These are phyloP conservation scores for Sturmia bella DNA, from an alignment of 2,888 invertebrate species.

Conservation along the genomic window DNA sequence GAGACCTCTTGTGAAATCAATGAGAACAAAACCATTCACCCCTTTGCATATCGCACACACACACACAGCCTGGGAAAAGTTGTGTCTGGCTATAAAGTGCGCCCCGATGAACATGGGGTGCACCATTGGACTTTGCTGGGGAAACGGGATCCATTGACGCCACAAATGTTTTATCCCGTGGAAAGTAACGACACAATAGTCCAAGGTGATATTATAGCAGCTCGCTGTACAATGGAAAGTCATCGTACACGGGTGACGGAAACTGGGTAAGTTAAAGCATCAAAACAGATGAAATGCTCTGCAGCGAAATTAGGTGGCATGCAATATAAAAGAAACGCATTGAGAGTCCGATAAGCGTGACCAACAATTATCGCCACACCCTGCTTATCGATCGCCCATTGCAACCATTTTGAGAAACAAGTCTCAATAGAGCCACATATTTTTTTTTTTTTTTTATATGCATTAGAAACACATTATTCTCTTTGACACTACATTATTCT, in stretches of 20 bases:
- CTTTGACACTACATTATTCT: too few relatives aligned
- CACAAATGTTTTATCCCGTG: constrained; percentile 97
- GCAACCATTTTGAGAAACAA: too few relatives aligned
- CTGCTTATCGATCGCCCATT: too few relatives aligned
- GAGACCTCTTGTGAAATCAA: constrained; percentile 93
- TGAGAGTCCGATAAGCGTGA: too few relatives aligned
- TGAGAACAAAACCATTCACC: constrained; percentile 93
- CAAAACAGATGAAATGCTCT: neutral
- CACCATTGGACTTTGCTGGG: constrained; percentile 92
- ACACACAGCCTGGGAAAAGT: constrained; percentile 94
- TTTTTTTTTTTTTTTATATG: too few relatives aligned
- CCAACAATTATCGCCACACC: too few relatives aligned
- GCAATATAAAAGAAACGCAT: too few relatives aligned
- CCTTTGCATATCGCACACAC: constrained; percentile 97
- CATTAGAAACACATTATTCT: too few relatives aligned
- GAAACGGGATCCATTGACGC: constrained; percentile 91
- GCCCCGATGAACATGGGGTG: constrained; percentile 83
- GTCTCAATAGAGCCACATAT: too few relatives aligned
- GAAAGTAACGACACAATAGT: constrained; percentile 85
- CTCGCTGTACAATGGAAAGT: constrained; percentile 95
- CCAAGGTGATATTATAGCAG: constrained; percentile 90
- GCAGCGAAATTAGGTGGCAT: too few relatives aligned
- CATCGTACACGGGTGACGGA: constrained; percentile 85
- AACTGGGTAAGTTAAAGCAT: constrained; percentile 86
- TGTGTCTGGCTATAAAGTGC: constrained; percentile 91